Evolutionary conservation across 1,140 invertebrate genomes (phyloP), one percentile per base, ranked within the genome.

Genomic region (Sitodiplosis mosellana): DNA sequence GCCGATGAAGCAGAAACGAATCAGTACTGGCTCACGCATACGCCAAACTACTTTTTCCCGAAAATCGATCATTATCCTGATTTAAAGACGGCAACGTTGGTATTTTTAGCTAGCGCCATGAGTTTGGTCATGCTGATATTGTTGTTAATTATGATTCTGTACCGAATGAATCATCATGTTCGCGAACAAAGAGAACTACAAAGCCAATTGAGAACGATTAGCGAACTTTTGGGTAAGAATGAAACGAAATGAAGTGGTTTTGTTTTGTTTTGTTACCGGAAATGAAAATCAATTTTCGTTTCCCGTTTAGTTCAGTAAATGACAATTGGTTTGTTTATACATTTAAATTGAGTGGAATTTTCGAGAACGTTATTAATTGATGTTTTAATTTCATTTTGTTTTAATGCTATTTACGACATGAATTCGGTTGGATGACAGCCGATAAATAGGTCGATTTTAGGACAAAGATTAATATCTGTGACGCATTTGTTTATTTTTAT

Each of bases 31-130:
- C 78, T 77, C 52, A 67, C 72, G n/a, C 76, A 78, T 58, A 79
- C 77, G 49, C 76, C 78, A 0, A 81, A 82, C 54, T 81, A 81
- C 54, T 78, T 79, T 51, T 83, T 81, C 51, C 78, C 80, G 1
- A 81, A 80, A 61, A 72, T 73, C 34, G 74, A 78, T 45, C 68
- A 69, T 14, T 78, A 77, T 59, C 73, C 75, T 0, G 77, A 80
- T 58, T 54, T 79, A 36, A 78, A 76, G 57, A 79, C 75, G 1
- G 75, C 76, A 3, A 77, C 75, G 0, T 59, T 76, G 1, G 70
- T 78, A 12, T 80, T 78, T 52, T 67, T 78, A 11, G 69, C 70
- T 2, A 76, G 73, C 51, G 80, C 73, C 51, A 59, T 78, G 49
- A 72, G 71, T 43, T 60, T 81, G 38, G 74, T 80, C 37, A 60